Base-by-base conservation (phyloP, 2,113 vertebrate genomes). In the Ahaetulla prasina region DNA sequence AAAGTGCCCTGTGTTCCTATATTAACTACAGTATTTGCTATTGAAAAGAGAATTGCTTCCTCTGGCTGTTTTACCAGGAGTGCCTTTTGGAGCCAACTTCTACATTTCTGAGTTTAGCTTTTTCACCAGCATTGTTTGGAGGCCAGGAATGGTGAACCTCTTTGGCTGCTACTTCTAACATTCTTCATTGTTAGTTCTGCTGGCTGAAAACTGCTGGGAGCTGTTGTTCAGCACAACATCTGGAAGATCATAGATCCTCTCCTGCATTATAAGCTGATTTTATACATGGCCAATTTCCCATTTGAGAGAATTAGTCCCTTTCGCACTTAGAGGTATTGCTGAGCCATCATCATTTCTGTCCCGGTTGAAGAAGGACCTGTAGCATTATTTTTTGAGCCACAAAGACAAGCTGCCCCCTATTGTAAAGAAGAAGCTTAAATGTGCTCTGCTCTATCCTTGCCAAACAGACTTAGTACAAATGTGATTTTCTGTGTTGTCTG, bases 401-500 rank as follows among this genome's bases (percentile, higher is more conserved):
- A 85, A 94, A 85, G 53, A 90, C 55, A 89, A 86, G 52, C 86
- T 91, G 0, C 25, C 30, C 43, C n/a, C 0, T 20, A 22, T 18
- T 55, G 16, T 49, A 92, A 94, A 88, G 87, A 80, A 85, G 35
- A 93, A 91, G 91, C 25, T 20, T 23, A 80, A 89, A 91, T 84
- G 39, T 89, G 27, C 88, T 92, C 85, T 94, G 53, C 91, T 88
- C 93, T 92, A 47, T 49, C 74, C 22, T 88, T 91, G 53, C 90
- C 60, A 57, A 85, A 93, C 30, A 95, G 95, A 95, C 95, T 22
- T 95, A 90, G 95, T 97, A 96, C 95, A 97, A 97, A 97, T 97
- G 96, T 96, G 96, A 97, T 95, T 98, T 97, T 97, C 97, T 96
- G 92, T 91, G 93, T 63, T 35, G 92, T 94, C 94, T 92, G 94